phyloP scores from a whole-genome alignment of 2,797 vertebrate genomes.

The Cyclopterus lumpus region DNA sequence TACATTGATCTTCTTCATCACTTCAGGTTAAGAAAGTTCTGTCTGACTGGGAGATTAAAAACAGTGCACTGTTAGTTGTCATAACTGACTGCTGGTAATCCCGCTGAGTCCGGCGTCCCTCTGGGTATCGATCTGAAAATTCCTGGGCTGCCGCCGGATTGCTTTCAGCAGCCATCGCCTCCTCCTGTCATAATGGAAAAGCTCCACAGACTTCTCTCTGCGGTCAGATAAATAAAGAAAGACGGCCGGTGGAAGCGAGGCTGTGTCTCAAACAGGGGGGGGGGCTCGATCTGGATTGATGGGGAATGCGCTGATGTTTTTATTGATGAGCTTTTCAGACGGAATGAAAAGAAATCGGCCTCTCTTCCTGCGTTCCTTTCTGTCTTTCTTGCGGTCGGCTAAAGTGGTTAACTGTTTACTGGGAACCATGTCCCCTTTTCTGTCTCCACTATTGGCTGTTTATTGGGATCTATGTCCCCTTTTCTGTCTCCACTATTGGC shows the following conservation, averaged over 20 bases:
- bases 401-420: background rate
- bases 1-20: background rate
- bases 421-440: background rate
- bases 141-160: constrained; percentile 62
- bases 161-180: constrained; percentile 66
- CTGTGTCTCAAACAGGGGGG: constrained; percentile 4
- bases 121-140: constrained; percentile 61
- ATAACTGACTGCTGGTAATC: constrained; percentile 41
- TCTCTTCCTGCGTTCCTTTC: background rate
- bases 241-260: constrained; percentile 7
- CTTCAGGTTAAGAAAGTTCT: constrained; percentile 33
- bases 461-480: background rate
- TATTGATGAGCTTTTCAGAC: constrained; percentile 9
- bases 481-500: background rate
- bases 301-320: constrained; percentile 23
- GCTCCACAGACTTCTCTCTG: constrained; percentile 30
- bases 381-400: background rate
- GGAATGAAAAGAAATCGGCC: background rate
- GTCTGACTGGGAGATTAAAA: constrained; percentile 42
- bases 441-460: background rate
- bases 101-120: constrained; percentile 19
- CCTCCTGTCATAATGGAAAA: constrained; percentile 59
- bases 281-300: constrained; percentile 20
- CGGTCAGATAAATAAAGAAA: constrained; percentile 7
- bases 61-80: constrained; percentile 18